A percentile compares a stretch with the other conserved stretches of the same genome.
phyloP scores from a whole-genome alignment of 2,888 invertebrate species.

The Crepidodera aurea region DNA sequence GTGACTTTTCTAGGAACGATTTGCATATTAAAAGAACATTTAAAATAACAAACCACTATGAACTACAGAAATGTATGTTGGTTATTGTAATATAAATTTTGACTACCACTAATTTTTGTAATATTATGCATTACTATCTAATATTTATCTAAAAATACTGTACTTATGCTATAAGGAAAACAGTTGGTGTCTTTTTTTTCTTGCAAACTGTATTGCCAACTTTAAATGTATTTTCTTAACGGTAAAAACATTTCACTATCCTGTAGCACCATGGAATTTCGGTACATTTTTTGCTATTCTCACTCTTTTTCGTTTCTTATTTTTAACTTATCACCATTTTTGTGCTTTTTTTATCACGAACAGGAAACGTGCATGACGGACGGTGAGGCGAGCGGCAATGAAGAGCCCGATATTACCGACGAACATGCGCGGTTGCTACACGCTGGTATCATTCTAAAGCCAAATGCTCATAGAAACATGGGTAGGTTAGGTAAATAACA shows the following conservation, averaged over 20 bases:
- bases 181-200: no score
- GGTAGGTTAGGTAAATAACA: constrained; percentile 52
- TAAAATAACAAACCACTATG: no score
- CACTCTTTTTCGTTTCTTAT: constrained; percentile 25
- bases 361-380: constrained; percentile 67
- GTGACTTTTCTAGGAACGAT: no score
- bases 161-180: no score
- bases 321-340: constrained; percentile 33
- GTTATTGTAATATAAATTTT: no score
- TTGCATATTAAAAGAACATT: no score
- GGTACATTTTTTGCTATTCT: constrained; percentile 31
- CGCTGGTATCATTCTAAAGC: constrained; percentile 60
- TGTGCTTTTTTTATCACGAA: constrained; percentile 42
- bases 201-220: background rate
- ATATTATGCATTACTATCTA: no score
- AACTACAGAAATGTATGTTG: no score
- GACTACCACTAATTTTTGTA: no score
- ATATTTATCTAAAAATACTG: no score
- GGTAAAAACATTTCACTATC: constrained; percentile 1
- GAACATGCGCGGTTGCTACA: constrained; percentile 75
- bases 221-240: background rate
- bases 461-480: constrained; percentile 57
- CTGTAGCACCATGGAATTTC: constrained; percentile 28
- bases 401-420: constrained; percentile 74
- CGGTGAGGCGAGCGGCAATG: constrained; percentile 67